Conservation (phyloP, 2,888 invertebrate genomes). For the Phalera bucephala region DNA sequence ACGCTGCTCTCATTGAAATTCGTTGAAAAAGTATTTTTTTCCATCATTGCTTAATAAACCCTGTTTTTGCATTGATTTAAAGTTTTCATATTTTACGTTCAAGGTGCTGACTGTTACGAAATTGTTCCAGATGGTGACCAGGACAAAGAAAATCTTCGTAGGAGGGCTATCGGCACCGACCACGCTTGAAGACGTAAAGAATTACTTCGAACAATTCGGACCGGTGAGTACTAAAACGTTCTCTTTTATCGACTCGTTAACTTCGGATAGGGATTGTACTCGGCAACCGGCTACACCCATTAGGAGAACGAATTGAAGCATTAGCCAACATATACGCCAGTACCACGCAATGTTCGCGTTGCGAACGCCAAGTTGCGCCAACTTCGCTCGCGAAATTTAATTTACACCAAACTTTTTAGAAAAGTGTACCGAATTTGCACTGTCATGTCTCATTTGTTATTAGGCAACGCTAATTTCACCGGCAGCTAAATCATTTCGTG, state of each 20-base stretch:
- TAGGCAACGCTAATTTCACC: slow-evolving; percentile 58
- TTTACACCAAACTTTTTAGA: slow-evolving; percentile 64
- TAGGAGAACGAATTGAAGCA: slow-evolving; percentile 22
- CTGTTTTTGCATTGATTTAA: slow-evolving; percentile 11
- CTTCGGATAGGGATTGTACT: not conserved
- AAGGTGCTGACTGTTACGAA: slow-evolving; percentile 15
- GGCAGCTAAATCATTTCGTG: slow-evolving; percentile 56
- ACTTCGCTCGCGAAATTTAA: slow-evolving; percentile 60
- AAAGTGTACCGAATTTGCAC: slow-evolving; percentile 61
- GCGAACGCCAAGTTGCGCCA: slow-evolving; percentile 50
- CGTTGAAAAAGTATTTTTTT: not conserved
- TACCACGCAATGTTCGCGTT: slow-evolving; percentile 47
- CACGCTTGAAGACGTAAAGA: slow-evolving; percentile 99
- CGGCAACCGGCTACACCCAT: slow-evolving; percentile 6
- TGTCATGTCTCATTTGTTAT: slow-evolving; percentile 68
- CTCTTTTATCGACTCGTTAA: slow-evolving; percentile 7
- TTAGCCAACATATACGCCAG: slow-evolving; percentile 26
- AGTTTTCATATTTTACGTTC: slow-evolving; percentile 4
- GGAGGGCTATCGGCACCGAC: slow-evolving; percentile 99
- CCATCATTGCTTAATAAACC: not conserved
- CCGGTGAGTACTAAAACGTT: slow-evolving; percentile 89
- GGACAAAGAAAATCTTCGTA: slow-evolving; percentile 99
- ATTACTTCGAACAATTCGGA: slow-evolving; percentile 99
- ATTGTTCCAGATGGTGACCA: slow-evolving; percentile 97
- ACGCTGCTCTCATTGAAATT: slow-evolving; percentile 11